Percentiles rank a stretch among this genome's conserved stretches.
These are phyloP conservation scores for Melieria omissa DNA, from an alignment of 2,888 invertebrate genomes.

Conservation along the genomic window DNA sequence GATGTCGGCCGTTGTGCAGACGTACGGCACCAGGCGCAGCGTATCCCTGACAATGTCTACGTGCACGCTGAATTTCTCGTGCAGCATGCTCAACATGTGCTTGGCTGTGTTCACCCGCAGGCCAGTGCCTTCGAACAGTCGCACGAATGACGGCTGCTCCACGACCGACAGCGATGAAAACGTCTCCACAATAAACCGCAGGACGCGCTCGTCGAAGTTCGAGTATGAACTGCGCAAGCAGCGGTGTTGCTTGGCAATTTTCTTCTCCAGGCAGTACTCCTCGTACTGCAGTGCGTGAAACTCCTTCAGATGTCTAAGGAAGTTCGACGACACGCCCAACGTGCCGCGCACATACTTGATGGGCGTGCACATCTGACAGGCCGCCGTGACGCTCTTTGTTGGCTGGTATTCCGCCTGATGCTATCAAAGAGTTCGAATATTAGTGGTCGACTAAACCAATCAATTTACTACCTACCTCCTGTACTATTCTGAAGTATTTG, in stretches of 20 bases:
- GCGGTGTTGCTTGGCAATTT: conserved; percentile 2
- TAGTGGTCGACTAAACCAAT: no score
- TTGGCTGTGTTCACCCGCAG: conserved; percentile 2
- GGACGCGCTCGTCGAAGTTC: conserved; percentile 13
- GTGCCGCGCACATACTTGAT: conserved; percentile 32
- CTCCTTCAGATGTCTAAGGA: conserved; percentile 34
- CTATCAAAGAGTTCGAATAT: no score
- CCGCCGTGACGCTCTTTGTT: conserved; percentile 25
- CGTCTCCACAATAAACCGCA: conserved; percentile 15
- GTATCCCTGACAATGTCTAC: conserved; percentile 18
- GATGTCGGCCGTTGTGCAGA: conserved; percentile 34
- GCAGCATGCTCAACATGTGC: conserved; percentile 5
- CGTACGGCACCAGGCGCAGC: conserved; percentile 1
- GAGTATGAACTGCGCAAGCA: conserved; percentile 2
- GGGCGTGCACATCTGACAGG: conserved; percentile 30
- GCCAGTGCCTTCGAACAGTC: conserved; percentile 18
- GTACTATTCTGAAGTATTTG: no score
- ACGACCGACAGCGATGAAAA: conserved; percentile 8
- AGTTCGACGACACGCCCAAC: conserved; percentile 37
- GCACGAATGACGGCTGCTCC: conserved; percentile 18
- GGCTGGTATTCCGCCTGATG: no score
- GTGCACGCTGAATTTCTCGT: conserved; percentile 14
- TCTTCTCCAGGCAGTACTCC: conserved; percentile 31
- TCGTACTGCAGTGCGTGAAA: conserved; percentile 31
- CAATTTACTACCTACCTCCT: no score